Evolutionary conservation across 2,797 vertebrate species (phyloP).

Genomic region (Cossypha heuglini): DNA sequence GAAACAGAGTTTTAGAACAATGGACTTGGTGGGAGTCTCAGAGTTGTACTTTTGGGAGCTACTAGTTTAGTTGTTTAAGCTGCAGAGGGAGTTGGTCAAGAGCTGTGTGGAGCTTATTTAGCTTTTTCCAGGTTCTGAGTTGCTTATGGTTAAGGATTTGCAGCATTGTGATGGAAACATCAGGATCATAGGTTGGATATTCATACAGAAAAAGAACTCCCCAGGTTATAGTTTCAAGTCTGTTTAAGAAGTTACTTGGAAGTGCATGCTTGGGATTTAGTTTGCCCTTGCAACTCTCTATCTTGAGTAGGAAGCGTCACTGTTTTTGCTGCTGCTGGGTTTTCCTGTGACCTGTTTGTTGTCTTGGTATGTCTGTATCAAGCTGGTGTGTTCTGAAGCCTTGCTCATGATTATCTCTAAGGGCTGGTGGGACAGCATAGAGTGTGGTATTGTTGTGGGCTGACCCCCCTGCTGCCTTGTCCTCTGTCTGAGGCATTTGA

Average conservation of each 20-base stretch:
- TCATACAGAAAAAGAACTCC: background rate
- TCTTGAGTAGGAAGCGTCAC: background rate
- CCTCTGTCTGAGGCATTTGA: background rate
- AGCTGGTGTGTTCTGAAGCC: background rate
- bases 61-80: background rate
- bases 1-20: background rate
- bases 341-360: background rate
- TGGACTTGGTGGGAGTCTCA: background rate
- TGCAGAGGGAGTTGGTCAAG: background rate
- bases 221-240: background rate
- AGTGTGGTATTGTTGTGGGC: background rate
- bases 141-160: background rate
- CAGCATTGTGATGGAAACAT: background rate
- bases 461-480: background rate
- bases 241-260: background rate
- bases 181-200: background rate
- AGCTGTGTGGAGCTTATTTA: background rate
- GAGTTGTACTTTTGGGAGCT: background rate
- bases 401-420: accelerated
- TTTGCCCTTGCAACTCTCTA: background rate
- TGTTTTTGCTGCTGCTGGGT: background rate
- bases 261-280: background rate
- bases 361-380: background rate
- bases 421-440: background rate
- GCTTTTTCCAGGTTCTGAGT: background rate